Percentiles rank a stretch among this genome's conserved stretches.
These are phyloP conservation scores for Balaenoptera acutorostrata DNA, from an alignment of 2,113 vertebrate species.

Conservation along the genomic window DNA sequence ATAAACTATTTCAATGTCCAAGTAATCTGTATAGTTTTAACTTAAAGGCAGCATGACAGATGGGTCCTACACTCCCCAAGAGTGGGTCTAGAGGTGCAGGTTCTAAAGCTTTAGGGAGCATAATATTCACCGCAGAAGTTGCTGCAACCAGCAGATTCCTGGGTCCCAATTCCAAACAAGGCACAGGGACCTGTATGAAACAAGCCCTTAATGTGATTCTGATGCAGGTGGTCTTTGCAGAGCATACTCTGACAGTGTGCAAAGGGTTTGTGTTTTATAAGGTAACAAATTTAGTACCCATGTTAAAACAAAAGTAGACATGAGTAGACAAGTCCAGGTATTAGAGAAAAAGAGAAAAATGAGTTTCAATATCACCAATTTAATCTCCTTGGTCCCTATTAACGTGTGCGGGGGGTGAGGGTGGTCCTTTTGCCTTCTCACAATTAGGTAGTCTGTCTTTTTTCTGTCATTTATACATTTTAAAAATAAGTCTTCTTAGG, in stretches of 20 bases:
- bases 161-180: not conserved
- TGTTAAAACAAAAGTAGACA: not conserved
- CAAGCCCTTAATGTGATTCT: not conserved
- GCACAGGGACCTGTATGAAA: not conserved
- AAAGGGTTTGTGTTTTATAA: not conserved
- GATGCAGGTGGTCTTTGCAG: not conserved
- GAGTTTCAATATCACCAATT: not conserved
- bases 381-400: not conserved
- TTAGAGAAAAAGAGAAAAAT: not conserved
- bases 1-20: not conserved
- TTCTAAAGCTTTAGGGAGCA: not conserved
- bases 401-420: not conserved
- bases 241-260: not conserved
- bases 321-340: not conserved
- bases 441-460: not conserved
- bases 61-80: not conserved
- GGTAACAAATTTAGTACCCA: not conserved
- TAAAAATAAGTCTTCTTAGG: not conserved
- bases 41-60: not conserved
- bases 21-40: not conserved
- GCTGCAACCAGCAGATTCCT: not conserved
- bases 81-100: not conserved
- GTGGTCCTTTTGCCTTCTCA: not conserved
- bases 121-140: not conserved
- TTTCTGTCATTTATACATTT: slow-evolving; percentile 22